Percentiles rank a stretch among this genome's conserved stretches.
phyloP scores from a whole-genome alignment of 2,113 vertebrate species.

The Tachuris rubrigastra region DNA sequence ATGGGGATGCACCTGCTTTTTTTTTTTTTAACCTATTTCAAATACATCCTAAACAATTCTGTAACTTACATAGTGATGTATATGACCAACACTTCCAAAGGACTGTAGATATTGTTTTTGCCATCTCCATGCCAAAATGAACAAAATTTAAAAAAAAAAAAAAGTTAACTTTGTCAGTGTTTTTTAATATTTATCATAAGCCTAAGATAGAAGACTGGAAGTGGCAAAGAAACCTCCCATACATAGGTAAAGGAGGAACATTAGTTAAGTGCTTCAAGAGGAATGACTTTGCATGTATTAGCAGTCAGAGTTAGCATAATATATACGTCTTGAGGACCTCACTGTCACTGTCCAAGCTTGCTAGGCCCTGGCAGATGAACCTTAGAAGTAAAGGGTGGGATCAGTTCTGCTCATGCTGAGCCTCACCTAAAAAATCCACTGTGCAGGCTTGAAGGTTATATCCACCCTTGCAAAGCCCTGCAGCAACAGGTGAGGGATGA shows the following conservation, averaged over 20 bases:
- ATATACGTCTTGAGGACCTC: no score
- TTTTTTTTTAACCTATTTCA: not conserved
- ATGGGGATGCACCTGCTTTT: not conserved
- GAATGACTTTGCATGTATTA: not conserved
- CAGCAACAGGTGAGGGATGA: no score
- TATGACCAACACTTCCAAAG: not conserved
- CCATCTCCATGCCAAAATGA: accelerated
- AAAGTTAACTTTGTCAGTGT: not conserved
- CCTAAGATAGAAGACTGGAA: not conserved
- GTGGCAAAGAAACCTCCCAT: not conserved
- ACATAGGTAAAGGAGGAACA: not conserved
- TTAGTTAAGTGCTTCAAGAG: not conserved
- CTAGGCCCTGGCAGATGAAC: no score
- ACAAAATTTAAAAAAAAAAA: not conserved
- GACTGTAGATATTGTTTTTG: not conserved
- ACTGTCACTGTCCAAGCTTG: no score
- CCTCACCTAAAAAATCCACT: no score
- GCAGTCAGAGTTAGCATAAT: not conserved
- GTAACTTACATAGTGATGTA: not conserved
- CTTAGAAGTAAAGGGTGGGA: no score
- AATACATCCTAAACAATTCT: not conserved
- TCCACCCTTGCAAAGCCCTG: no score
- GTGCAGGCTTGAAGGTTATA: no score
- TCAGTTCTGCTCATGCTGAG: no score
- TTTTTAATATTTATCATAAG: not conserved